Conservation (phyloP, 2,888 invertebrate genomes). For the Aethes cnicana region DNA sequence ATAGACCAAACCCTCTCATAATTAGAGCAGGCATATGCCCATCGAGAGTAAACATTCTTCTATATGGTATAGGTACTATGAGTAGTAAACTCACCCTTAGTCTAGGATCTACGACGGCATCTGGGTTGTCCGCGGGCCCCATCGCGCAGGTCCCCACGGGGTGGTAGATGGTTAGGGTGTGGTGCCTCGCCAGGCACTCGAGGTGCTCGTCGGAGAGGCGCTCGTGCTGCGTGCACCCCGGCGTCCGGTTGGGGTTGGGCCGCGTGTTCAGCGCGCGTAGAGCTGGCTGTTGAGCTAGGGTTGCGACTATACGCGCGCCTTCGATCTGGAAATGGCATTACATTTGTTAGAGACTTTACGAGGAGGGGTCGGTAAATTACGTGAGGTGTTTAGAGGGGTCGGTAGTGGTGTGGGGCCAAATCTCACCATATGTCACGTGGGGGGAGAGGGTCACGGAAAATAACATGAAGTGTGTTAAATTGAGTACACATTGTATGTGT, state of each 20-base stretch:
- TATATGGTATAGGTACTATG: too few relatives aligned
- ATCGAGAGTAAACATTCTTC: too few relatives aligned
- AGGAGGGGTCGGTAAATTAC: too few relatives aligned
- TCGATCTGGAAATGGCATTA: slow-evolving; percentile 81
- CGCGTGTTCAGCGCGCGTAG: slow-evolving; percentile 84
- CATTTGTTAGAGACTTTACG: too few relatives aligned
- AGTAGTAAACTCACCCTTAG: slow-evolving; percentile 70
- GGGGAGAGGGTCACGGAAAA: too few relatives aligned
- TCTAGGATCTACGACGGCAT: slow-evolving; percentile 87
- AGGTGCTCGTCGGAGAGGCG: slow-evolving; percentile 89
- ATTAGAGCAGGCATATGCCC: too few relatives aligned
- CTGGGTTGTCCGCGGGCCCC: slow-evolving; percentile 81
- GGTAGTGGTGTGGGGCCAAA: too few relatives aligned
- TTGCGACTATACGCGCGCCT: slow-evolving; percentile 87
- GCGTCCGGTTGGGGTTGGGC: slow-evolving; percentile 84
- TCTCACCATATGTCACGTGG: too few relatives aligned
- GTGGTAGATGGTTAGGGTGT: slow-evolving; percentile 91
- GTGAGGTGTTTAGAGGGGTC: too few relatives aligned
- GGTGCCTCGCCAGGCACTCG: slow-evolving; percentile 88
- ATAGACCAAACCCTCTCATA: too few relatives aligned
- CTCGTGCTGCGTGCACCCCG: slow-evolving; percentile 84
- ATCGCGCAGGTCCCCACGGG: slow-evolving; percentile 92
- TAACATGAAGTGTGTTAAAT: too few relatives aligned
- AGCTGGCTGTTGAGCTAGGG: slow-evolving; percentile 82
- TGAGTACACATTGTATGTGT: too few relatives aligned